These are phyloP conservation scores for Encarsia formosa DNA, from an alignment of 2,888 invertebrate genomes.

Conservation along the genomic window DNA sequence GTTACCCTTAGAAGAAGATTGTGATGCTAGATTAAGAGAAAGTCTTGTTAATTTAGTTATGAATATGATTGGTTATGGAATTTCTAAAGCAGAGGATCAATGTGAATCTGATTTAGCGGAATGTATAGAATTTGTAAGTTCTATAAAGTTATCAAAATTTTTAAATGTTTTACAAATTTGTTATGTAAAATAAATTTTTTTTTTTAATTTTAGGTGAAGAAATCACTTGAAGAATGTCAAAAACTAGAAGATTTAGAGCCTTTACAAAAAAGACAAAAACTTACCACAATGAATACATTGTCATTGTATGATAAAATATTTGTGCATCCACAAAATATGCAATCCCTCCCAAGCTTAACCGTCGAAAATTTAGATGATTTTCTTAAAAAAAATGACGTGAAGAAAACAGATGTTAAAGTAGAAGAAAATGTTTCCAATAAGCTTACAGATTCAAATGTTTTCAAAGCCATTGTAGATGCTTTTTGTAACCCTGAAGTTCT, in stretches of 20 bases:
- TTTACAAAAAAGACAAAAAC: conserved; percentile 9
- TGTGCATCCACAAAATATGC: conserved; percentile 31
- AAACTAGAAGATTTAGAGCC: conserved; percentile 7
- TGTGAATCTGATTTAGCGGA: conserved; percentile 29
- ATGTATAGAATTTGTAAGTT: conserved; percentile 38
- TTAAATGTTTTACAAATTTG: conserved; percentile 33
- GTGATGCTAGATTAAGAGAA: conserved; percentile 41
- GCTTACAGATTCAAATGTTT: conserved; percentile 11
- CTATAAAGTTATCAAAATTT: background rate
- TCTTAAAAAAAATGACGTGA: conserved; percentile 32
- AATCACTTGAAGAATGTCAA: conserved; percentile 34
- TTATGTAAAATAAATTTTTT: conserved; percentile 19
- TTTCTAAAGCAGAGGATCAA: conserved; percentile 30
- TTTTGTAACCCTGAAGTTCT: conserved; percentile 64
- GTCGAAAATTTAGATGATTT: conserved; percentile 31
- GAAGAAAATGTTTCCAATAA: conserved; percentile 1
- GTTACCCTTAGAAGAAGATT: conserved; percentile 64
- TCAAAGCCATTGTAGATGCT: conserved; percentile 59
- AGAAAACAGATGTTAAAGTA: conserved; percentile 25
- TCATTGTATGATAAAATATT: conserved; percentile 25
- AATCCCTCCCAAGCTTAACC: conserved; percentile 29
- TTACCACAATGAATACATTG: background rate
- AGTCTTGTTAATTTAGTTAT: conserved; percentile 44
- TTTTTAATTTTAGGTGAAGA: conserved; percentile 38
- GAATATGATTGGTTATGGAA: conserved; percentile 36